Percentiles rank a stretch among this genome's conserved stretches.
These are phyloP conservation scores for Echinops telfairi DNA, from an alignment of 2,113 vertebrate genomes.

Conservation along the genomic window DNA sequence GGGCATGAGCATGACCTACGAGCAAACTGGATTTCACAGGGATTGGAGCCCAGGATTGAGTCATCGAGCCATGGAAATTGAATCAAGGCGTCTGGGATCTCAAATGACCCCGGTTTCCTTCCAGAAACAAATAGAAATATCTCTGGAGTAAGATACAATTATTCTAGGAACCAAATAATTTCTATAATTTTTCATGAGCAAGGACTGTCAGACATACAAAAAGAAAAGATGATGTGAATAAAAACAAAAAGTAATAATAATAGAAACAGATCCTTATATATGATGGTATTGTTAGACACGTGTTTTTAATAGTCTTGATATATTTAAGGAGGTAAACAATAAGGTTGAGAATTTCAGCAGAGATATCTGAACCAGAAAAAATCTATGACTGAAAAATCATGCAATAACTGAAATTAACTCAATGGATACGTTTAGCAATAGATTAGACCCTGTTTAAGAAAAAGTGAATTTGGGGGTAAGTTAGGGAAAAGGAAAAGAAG, in stretches of 20 bases:
- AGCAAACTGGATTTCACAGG: background rate
- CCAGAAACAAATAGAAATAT: background rate
- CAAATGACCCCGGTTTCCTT: background rate
- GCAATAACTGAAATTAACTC: background rate
- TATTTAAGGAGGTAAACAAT: slow-evolving; percentile 15
- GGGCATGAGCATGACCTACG: background rate
- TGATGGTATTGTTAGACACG: background rate
- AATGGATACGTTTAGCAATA: background rate
- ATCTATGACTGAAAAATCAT: slow-evolving; percentile 6
- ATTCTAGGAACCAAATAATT: background rate
- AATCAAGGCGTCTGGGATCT: background rate
- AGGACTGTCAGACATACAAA: background rate
- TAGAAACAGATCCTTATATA: background rate
- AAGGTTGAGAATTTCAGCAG: slow-evolving; percentile 18
- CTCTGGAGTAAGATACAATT: background rate
- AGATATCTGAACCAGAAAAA: background rate
- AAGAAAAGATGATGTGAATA: background rate
- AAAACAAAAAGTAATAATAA: background rate
- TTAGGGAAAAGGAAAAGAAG: background rate
- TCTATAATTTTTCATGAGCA: background rate
- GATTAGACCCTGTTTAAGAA: background rate
- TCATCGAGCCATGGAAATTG: background rate
- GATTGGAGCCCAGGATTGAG: background rate
- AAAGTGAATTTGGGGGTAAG: background rate
- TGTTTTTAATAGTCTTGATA: background rate